A percentile compares a stretch with the other conserved stretches of the same genome.
Evolutionary conservation across 2,888 invertebrate genomes (phyloP).

Genomic region (Heliconius ethilla): DNA sequence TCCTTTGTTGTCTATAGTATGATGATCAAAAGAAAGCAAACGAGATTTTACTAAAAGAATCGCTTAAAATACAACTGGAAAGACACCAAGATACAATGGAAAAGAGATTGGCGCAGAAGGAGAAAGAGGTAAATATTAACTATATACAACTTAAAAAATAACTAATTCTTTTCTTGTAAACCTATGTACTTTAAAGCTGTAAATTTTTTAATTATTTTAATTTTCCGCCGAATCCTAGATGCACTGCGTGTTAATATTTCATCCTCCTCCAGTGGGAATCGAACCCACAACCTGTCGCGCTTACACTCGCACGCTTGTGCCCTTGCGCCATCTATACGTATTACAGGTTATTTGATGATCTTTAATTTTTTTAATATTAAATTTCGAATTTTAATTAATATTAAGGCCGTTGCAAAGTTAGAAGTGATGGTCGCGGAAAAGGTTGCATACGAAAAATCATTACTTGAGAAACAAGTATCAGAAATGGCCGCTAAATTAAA

Average conservation of each 20-base stretch:
- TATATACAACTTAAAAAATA: background rate
- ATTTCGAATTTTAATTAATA: background rate
- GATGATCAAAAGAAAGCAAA: constrained; percentile 53
- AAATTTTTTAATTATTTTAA: too few relatives aligned
- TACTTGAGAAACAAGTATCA: constrained; percentile 51
- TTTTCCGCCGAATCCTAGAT: too few relatives aligned
- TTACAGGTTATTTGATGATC: background rate
- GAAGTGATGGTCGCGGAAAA: constrained; percentile 57
- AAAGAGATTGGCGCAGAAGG: constrained; percentile 51
- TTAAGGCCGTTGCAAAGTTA: constrained; percentile 56
- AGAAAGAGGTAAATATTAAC: constrained; percentile 56
- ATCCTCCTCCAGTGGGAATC: too few relatives aligned
- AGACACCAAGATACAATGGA: constrained; percentile 53
- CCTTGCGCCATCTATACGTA: background rate
- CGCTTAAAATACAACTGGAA: constrained; percentile 51
- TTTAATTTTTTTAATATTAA: background rate
- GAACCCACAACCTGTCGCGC: too few relatives aligned
- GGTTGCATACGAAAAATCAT: constrained; percentile 56
- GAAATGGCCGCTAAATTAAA: constrained; percentile 59
- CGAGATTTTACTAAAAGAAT: constrained; percentile 51
- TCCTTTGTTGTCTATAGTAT: constrained; percentile 45
- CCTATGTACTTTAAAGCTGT: too few relatives aligned
- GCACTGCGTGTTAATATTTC: background rate
- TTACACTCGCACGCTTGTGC: too few relatives aligned
- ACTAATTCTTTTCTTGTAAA: too few relatives aligned